Evolutionary conservation across 2,888 invertebrate genomes (phyloP).

Genomic region (Diachrysia chrysitis): DNA sequence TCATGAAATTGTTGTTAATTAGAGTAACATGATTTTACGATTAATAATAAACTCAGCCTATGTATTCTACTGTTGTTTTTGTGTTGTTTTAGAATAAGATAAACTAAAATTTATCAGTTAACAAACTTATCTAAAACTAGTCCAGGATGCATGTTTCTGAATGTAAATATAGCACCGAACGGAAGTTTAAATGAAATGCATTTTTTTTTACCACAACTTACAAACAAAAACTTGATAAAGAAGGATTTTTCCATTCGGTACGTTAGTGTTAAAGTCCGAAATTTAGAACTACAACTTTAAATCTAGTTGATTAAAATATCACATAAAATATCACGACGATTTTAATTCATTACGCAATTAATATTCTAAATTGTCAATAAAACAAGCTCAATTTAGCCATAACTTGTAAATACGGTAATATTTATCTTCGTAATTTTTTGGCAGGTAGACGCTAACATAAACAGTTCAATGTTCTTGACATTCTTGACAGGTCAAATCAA

Average conservation of each 20-base stretch:
- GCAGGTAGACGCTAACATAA: conserved; percentile 20
- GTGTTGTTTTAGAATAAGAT: too few relatives aligned
- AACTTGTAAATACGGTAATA: not conserved
- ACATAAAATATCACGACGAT: too few relatives aligned
- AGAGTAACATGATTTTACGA: not conserved
- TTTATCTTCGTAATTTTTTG: conserved; percentile 19
- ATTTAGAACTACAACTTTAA: not conserved
- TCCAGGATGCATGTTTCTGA: not conserved
- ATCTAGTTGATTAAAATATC: too few relatives aligned
- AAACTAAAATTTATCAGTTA: too few relatives aligned
- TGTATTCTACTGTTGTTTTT: too few relatives aligned
- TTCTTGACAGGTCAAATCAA: conserved; percentile 71
- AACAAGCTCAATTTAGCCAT: not conserved
- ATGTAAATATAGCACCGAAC: not conserved
- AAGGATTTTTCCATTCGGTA: not conserved
- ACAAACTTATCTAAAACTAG: too few relatives aligned
- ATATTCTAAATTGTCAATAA: not conserved
- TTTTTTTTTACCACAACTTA: not conserved
- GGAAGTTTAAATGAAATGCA: not conserved
- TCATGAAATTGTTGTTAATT: not conserved
- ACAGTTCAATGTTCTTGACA: conserved; percentile 58
- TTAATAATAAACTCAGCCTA: not conserved
- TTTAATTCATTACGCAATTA: too few relatives aligned
- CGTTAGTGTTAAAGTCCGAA: not conserved
- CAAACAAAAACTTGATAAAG: not conserved